Evolutionary conservation across 2,888 invertebrate species (phyloP).

Genomic region (Hipparchia semele): DNA sequence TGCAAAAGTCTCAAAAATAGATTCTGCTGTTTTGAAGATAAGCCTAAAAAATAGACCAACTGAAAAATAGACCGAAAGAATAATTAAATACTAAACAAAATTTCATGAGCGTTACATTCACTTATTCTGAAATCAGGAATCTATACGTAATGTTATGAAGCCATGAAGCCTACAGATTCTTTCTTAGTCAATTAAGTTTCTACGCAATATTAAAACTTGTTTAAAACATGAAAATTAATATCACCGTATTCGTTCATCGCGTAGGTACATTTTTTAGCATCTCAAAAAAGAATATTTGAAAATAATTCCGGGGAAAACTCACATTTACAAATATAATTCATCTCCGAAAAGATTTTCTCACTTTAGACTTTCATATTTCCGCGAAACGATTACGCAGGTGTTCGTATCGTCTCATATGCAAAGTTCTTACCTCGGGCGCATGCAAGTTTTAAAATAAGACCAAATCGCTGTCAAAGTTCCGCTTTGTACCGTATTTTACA

Average conservation of each 20-base stretch:
- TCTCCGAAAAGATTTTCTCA: slow-evolving; percentile 11
- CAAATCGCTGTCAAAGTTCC: slow-evolving; percentile 17
- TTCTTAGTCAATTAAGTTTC: too few species aligned
- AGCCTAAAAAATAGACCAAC: too few species aligned
- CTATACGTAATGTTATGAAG: too few species aligned
- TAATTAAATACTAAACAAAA: too few species aligned
- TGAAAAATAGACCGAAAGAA: too few species aligned
- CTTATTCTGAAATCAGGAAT: too few species aligned
- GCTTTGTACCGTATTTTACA: slow-evolving; percentile 19
- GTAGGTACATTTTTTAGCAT: neutral
- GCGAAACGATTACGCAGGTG: slow-evolving; percentile 18
- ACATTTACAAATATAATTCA: neutral
- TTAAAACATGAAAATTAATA: neutral
- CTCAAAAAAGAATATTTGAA: neutral
- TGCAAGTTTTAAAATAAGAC: slow-evolving; percentile 18
- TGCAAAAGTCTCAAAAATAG: too few species aligned
- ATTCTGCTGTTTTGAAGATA: too few species aligned
- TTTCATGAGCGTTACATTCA: too few species aligned
- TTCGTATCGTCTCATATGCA: slow-evolving; percentile 17
- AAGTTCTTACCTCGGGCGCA: slow-evolving; percentile 17
- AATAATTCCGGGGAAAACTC: neutral
- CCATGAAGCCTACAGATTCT: too few species aligned
- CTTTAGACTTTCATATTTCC: slow-evolving; percentile 17
- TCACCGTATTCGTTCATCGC: neutral
- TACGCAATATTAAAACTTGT: too few species aligned